Evolutionary conservation across 2,797 vertebrate genomes (phyloP).

Genomic region (Picus viridis): DNA sequence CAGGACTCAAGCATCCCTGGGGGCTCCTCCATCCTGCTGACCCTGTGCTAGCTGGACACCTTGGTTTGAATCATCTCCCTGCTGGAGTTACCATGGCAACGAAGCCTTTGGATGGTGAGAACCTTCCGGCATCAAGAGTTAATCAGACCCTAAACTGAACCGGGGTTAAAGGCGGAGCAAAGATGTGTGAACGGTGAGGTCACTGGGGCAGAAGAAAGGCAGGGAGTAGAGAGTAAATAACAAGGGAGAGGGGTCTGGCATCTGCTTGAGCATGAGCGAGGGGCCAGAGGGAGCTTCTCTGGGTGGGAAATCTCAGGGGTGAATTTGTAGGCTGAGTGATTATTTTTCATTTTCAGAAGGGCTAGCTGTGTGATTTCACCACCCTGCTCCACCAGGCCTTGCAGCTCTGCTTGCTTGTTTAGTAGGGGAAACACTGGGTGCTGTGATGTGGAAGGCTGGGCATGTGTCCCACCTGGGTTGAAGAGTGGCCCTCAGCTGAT

Average conservation of each 20-base stretch:
- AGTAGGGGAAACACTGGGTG: background rate
- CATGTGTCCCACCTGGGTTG: rapidly evolving
- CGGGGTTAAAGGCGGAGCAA: slow-evolving; percentile 27
- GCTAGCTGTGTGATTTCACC: background rate
- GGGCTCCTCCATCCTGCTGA: slow-evolving; percentile 37
- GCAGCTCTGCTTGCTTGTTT: background rate
- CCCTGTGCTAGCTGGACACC: background rate
- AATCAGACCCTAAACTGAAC: slow-evolving; percentile 56
- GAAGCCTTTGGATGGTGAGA: slow-evolving; percentile 23
- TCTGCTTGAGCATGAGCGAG: background rate
- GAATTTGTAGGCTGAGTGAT: background rate
- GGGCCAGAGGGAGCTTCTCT: background rate
- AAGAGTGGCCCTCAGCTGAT: background rate
- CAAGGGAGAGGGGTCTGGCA: background rate
- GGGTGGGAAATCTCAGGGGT: background rate
- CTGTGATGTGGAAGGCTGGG: background rate
- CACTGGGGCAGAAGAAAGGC: slow-evolving; percentile 40
- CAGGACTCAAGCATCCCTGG: background rate
- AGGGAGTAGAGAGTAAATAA: background rate
- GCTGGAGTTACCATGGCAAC: slow-evolving; percentile 50
- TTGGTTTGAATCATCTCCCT: slow-evolving; percentile 17
- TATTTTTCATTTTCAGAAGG: background rate
- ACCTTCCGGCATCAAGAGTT: slow-evolving; percentile 37
- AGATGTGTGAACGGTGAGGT: slow-evolving; percentile 13
- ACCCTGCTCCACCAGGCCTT: background rate